Base-by-base conservation (phyloP, 2,888 invertebrate genomes). In the Leucophora obtusa region DNA sequence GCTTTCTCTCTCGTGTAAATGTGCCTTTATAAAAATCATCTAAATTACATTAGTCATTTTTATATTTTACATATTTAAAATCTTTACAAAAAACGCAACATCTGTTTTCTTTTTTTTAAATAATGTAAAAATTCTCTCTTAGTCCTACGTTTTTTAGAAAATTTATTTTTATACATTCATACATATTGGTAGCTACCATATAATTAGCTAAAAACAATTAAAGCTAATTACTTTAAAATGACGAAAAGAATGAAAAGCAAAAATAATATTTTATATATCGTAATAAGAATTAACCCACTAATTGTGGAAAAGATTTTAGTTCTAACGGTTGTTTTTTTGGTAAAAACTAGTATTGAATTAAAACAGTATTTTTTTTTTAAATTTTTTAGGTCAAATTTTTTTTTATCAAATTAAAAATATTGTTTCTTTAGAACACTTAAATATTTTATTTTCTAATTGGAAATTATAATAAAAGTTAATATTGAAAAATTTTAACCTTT, bases 141-240 rank as follows among this genome's bases (percentile, higher is more conserved):
- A 38, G 38, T 11, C 38, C 38, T 11, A 38, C 14, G 38, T 38
- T 38, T 11, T 38, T 38, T 38, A 38, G 38, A 11, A 38, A 38
- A 38, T 38, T 38, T 38, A 38, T 38, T 38, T 38, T 9, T 38
- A 38, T 5, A 38, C 38, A 11, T 38, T 4, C 14, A 5, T 5
- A 35, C 10, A 11, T 38, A 38, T 47, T 47, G 43, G 14, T 47
- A 47, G 43, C 43, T 18, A 38, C 43, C 28, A 60, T 60, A 14
- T 21, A 60, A 60, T 60, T 60, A 60, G 60, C 60, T 21, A 18
- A 60, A 60, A 60, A 60, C 60, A 60, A 60, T 60, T 60, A 60
- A 60, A 43, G 21, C n/a, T 47, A 60, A 60, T 60, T 60, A 60
- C 60, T 60, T 21, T 43, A 47, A 35, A 47, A 47, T 47, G 43